phyloP scores from a whole-genome alignment of 1,140 invertebrate genomes.

The Apocrypta bakeri region DNA sequence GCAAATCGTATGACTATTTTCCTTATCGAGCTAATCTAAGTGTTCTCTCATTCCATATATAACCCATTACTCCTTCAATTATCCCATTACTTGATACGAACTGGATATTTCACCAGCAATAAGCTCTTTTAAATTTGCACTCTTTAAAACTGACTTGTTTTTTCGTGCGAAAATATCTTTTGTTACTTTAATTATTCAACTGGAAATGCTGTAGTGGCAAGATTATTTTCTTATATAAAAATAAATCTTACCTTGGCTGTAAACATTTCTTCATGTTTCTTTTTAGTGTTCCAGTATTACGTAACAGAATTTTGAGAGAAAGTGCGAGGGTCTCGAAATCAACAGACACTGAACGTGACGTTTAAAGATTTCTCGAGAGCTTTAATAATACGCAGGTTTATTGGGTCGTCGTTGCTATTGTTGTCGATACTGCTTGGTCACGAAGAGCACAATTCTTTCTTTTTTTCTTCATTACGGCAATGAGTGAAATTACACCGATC shows the following conservation, averaged over 20 bases:
- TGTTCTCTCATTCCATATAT: neutral
- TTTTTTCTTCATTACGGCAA: constrained; percentile 58
- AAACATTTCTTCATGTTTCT: neutral
- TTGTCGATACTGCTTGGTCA: neutral
- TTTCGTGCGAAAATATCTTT: neutral
- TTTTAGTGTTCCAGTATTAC: neutral
- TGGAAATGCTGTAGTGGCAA: too few relatives aligned
- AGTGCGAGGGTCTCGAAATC: neutral
- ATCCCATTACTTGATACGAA: constrained; percentile 11
- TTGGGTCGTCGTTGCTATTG: neutral
- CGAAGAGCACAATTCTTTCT: neutral
- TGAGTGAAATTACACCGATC: constrained; percentile 61
- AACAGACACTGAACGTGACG: constrained; percentile 17
- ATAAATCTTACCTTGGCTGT: constrained; percentile 6
- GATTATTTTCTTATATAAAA: too few relatives aligned
- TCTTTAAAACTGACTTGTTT: neutral
- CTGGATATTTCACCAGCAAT: neutral
- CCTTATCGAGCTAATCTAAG: too few relatives aligned
- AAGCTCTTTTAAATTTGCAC: neutral
- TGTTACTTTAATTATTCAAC: neutral
- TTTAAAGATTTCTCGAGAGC: neutral
- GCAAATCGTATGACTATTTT: neutral
- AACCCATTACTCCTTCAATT: neutral
- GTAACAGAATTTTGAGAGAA: neutral
- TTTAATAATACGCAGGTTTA: constrained; percentile 33